phyloP scores from a whole-genome alignment of 2,888 invertebrate species.

The Tetranychus truncatus region DNA sequence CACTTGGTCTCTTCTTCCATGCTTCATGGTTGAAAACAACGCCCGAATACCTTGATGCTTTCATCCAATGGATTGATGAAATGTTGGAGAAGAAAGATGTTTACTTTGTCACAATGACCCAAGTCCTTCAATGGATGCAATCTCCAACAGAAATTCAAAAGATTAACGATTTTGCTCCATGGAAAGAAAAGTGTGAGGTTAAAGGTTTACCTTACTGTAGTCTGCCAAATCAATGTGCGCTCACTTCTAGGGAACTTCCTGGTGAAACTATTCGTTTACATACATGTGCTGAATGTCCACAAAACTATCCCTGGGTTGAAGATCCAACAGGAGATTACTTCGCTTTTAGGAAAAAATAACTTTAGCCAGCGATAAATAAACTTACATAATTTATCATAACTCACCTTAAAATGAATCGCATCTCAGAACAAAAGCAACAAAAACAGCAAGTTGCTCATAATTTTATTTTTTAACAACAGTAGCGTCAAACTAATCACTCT shows the following conservation, averaged over 20 bases:
- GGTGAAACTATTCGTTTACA: conserved; percentile 77
- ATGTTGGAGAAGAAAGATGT: conserved; percentile 72
- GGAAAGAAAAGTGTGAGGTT: conserved; percentile 87
- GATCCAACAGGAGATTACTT: conserved; percentile 66
- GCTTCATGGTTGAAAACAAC: conserved; percentile 81
- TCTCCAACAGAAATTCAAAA: conserved; percentile 70
- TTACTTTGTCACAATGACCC: conserved; percentile 73
- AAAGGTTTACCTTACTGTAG: conserved; percentile 84
- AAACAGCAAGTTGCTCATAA: no score
- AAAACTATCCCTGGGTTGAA: conserved; percentile 82
- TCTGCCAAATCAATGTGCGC: conserved; percentile 69
- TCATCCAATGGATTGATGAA: conserved; percentile 75
- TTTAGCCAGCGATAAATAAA: no score
- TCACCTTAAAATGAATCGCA: no score
- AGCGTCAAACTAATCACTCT: no score
- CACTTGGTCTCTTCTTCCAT: conserved; percentile 64
- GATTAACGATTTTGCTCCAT: conserved; percentile 74
- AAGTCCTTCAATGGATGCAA: conserved; percentile 89
- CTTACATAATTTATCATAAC: no score
- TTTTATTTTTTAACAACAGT: no score
- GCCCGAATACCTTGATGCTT: conserved; percentile 72
- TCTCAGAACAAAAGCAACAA: no score
- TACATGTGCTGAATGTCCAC: conserved; percentile 88
- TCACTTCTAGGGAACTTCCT: conserved; percentile 64
- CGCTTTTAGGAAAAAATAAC: conserved; percentile 23